Evolutionary conservation across 2,888 invertebrate species (phyloP).

Genomic region (Acanthosoma haemorrhoidale): DNA sequence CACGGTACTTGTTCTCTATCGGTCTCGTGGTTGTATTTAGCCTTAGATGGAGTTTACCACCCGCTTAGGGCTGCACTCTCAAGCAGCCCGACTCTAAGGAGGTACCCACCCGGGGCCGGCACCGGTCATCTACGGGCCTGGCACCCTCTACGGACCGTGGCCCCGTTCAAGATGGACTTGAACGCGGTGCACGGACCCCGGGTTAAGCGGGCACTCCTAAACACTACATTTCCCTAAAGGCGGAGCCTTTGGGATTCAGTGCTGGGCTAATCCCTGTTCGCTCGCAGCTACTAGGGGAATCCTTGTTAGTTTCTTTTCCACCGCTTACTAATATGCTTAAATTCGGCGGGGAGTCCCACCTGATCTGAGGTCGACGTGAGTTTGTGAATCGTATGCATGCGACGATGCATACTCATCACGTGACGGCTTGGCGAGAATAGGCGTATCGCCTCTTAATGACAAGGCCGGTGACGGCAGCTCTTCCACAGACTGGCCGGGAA

Average conservation of each 20-base stretch:
- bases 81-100: conserved; percentile 55
- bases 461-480: too few species aligned
- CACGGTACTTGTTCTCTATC: too few species aligned
- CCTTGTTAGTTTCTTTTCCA: conserved; percentile 64
- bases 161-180: too few species aligned
- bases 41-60: conserved; percentile 57
- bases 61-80: conserved; percentile 58
- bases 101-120: conserved; percentile 41
- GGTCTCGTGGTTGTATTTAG: too few species aligned
- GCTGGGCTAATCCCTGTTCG: conserved; percentile 59
- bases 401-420: too few species aligned
- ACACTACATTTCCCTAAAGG: conserved; percentile 40
- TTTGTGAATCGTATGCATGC: too few species aligned
- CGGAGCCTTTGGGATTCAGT: conserved; percentile 43
- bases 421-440: too few species aligned
- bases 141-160: too few species aligned
- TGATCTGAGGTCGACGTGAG: conserved; percentile 40
- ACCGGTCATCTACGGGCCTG: conserved; percentile 44
- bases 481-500: too few species aligned
- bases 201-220: conserved; percentile 38
- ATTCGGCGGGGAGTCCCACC: conserved; percentile 40
- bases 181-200: conserved; percentile 30
- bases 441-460: too few species aligned
- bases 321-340: conserved; percentile 62
- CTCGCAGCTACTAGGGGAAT: conserved; percentile 61